A percentile compares a stretch with the other conserved stretches of the same genome.
Conservation (phyloP, 2,888 invertebrate species). For the Zaprionus obscuricornis region DNA sequence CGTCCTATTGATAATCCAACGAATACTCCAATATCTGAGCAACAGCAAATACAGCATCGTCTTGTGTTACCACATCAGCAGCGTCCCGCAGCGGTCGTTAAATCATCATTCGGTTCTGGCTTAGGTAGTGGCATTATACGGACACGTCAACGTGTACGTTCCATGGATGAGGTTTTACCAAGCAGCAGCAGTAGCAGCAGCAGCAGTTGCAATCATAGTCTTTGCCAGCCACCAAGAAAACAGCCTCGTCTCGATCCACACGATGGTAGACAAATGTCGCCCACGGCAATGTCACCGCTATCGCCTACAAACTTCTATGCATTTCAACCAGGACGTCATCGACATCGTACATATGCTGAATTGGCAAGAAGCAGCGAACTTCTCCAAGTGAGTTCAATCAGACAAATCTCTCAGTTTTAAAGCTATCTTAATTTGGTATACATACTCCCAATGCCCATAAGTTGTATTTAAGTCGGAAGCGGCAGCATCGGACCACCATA, state of each 20-base stretch:
- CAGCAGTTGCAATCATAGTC: constrained; percentile 23
- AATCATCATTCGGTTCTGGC: constrained; percentile 6
- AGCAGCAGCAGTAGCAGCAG: constrained; percentile 7
- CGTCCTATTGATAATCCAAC: constrained; percentile 9
- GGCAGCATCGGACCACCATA: no score
- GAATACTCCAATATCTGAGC: constrained; percentile 17
- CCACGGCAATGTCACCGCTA: constrained; percentile 35
- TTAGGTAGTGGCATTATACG: constrained; percentile 30
- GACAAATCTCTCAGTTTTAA: no score
- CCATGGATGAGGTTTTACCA: constrained; percentile 49
- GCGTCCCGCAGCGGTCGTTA: constrained; percentile 28
- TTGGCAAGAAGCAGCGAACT: constrained; percentile 8
- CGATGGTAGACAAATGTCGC: constrained; percentile 20
- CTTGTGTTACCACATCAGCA: constrained; percentile 15
- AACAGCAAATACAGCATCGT: constrained; percentile 12
- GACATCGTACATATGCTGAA: constrained; percentile 63
- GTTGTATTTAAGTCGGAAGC: no score
- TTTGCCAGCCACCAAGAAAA: constrained; percentile 50
- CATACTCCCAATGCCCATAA: no score
- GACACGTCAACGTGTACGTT: constrained; percentile 45
- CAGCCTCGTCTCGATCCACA: constrained; percentile 42
- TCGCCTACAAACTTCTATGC: constrained; percentile 62
- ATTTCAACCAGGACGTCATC: constrained; percentile 61
- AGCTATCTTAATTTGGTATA: no score
- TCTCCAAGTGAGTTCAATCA: constrained; percentile 30